phyloP scores from a whole-genome alignment of 2,888 invertebrate species.

The Elysia crispata region DNA sequence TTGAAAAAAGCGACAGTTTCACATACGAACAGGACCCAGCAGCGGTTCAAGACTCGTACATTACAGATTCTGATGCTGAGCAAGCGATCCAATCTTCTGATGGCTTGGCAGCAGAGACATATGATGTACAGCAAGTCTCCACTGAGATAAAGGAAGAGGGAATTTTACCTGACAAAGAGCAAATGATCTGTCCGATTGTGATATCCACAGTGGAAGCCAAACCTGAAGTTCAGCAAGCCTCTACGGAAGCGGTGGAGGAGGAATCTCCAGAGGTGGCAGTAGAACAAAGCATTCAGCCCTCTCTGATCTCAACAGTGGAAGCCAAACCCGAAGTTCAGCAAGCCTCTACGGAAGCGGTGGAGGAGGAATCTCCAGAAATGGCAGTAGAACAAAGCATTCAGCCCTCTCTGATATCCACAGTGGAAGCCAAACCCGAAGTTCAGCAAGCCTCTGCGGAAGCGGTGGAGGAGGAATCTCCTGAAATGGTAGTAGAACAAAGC shows the following conservation, averaged over 20 bases:
- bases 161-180: background rate
- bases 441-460: constrained; percentile 32
- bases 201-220: background rate
- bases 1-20: too few species aligned
- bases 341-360: constrained; percentile 5
- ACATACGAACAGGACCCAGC: too few species aligned
- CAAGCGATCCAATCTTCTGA: constrained; percentile 43
- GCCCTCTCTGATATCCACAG: background rate
- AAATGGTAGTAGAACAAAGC: background rate
- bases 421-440: constrained; percentile 41
- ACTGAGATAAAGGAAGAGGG: background rate
- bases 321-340: constrained; percentile 30
- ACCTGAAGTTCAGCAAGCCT: constrained; percentile 24
- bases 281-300: background rate
- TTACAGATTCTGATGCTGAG: constrained; percentile 26
- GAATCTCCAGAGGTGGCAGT: background rate
- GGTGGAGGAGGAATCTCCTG: constrained; percentile 3
- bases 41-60: constrained; percentile 28
- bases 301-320: background rate
- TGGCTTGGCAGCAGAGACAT: constrained; percentile 25
- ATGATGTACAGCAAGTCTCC: background rate
- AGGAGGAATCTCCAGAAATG: background rate
- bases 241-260: too few species aligned
- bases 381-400: constrained; percentile 27
- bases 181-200: background rate